Evolutionary conservation across 2,888 invertebrate species (phyloP).

Genomic region (Heteropelma amictum): DNA sequence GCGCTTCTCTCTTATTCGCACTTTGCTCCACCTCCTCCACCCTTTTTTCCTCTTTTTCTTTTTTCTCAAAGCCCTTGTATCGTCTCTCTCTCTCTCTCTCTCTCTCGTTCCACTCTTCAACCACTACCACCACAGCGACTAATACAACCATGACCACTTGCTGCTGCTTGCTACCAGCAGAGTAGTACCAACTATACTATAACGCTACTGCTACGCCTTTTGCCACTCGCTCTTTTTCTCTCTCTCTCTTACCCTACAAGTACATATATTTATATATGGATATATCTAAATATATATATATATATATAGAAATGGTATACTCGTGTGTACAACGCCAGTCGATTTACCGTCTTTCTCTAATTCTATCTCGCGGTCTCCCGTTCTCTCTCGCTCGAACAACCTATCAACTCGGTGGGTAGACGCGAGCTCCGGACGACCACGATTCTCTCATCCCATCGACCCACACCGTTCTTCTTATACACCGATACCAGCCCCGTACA

Average conservation of each 20-base stretch:
- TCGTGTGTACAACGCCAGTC: slow-evolving; percentile 62
- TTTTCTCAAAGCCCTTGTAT: slow-evolving; percentile 43
- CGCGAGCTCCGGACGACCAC: slow-evolving; percentile 73
- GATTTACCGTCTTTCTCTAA: slow-evolving; percentile 71
- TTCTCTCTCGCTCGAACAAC: slow-evolving; percentile 73
- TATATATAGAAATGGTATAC: slow-evolving; percentile 44
- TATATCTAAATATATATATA: background rate
- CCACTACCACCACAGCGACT: slow-evolving; percentile 30
- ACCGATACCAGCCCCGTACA: slow-evolving; percentile 69
- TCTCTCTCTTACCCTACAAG: background rate
- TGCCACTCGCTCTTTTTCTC: slow-evolving; percentile 48
- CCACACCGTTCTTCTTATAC: slow-evolving; percentile 76
- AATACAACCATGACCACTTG: slow-evolving; percentile 45
- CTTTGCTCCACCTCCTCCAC: slow-evolving; percentile 67
- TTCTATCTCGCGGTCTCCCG: slow-evolving; percentile 73
- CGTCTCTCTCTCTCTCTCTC: slow-evolving; percentile 49
- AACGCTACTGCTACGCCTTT: slow-evolving; percentile 46
- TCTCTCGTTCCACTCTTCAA: slow-evolving; percentile 43
- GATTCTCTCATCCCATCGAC: slow-evolving; percentile 77
- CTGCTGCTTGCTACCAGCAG: slow-evolving; percentile 44
- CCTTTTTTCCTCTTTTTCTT: slow-evolving; percentile 54
- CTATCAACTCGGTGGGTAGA: slow-evolving; percentile 77
- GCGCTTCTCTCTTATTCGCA: slow-evolving; percentile 72
- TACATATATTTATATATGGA: background rate
- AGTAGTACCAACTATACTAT: slow-evolving; percentile 38